Conservation (phyloP, 1,140 invertebrate genomes). For the Aphis craccivora region DNA sequence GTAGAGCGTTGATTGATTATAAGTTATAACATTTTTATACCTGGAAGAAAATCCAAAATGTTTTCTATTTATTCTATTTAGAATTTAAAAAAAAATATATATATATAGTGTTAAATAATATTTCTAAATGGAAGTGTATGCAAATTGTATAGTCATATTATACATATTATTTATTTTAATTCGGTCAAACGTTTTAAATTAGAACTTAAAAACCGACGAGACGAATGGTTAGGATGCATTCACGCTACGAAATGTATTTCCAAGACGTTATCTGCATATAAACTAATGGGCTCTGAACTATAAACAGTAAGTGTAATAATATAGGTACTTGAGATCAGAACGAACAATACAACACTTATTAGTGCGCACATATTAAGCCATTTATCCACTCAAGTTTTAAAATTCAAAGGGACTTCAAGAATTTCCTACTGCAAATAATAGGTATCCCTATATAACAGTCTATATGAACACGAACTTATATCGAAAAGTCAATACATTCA, state of each 20-base stretch:
- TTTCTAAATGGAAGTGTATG: not conserved
- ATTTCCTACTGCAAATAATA: not conserved
- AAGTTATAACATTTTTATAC: not conserved
- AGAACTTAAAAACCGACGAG: not conserved
- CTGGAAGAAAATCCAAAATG: not conserved
- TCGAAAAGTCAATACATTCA: not conserved
- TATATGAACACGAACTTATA: not conserved
- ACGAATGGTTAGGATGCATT: not conserved
- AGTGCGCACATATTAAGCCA: not conserved
- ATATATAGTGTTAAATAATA: not conserved
- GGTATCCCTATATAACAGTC: not conserved
- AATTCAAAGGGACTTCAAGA: not conserved
- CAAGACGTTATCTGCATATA: not conserved
- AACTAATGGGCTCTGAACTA: not conserved
- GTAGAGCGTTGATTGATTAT: not conserved
- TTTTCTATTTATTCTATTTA: not conserved
- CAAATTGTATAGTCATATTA: not conserved
- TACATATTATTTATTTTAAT: not conserved
- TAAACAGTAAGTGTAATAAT: not conserved
- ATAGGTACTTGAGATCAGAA: not conserved
- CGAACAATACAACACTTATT: constrained; percentile 7
- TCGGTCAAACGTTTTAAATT: not conserved
- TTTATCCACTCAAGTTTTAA: not conserved
- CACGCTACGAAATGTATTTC: not conserved
- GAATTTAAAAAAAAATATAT: not conserved